These are phyloP conservation scores for Mamestra configurata DNA, from an alignment of 1,140 invertebrate species.

Conservation along the genomic window DNA sequence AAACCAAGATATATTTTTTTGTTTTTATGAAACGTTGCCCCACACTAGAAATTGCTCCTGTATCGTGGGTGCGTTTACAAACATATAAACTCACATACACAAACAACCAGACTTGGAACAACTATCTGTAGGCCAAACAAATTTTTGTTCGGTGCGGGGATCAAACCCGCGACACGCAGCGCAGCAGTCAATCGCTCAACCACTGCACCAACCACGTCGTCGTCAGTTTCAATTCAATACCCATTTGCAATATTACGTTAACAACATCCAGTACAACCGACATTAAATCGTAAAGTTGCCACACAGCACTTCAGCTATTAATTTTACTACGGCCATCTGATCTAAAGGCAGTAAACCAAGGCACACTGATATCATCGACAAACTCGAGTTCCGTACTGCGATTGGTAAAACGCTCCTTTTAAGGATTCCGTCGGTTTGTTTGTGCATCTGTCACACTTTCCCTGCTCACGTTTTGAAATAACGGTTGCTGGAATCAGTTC, in stretches of 20 bases:
- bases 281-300: not conserved
- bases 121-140: too few species aligned
- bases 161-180: too few species aligned
- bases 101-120: too few species aligned
- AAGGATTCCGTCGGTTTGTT: constrained; percentile 27
- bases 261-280: not conserved
- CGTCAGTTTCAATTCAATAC: too few species aligned
- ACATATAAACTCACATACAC: too few species aligned
- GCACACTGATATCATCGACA: constrained; percentile 10
- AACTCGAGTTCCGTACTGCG: not conserved
- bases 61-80: too few species aligned
- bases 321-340: not conserved
- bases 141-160: too few species aligned
- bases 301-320: constrained; percentile 1
- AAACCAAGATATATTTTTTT: too few species aligned
- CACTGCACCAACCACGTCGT: too few species aligned
- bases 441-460: constrained; percentile 34
- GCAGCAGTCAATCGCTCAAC: too few species aligned
- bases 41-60: too few species aligned
- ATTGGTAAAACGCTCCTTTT: constrained; percentile 29
- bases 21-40: too few species aligned
- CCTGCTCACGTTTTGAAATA: constrained; percentile 29
- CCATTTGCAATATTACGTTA: not conserved
- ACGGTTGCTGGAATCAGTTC: constrained; percentile 27
- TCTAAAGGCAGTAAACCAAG: not conserved